A percentile compares a stretch with the other conserved stretches of the same genome.
phyloP scores from a whole-genome alignment of 2,888 invertebrate species.

The Caradrina clavipalpis region DNA sequence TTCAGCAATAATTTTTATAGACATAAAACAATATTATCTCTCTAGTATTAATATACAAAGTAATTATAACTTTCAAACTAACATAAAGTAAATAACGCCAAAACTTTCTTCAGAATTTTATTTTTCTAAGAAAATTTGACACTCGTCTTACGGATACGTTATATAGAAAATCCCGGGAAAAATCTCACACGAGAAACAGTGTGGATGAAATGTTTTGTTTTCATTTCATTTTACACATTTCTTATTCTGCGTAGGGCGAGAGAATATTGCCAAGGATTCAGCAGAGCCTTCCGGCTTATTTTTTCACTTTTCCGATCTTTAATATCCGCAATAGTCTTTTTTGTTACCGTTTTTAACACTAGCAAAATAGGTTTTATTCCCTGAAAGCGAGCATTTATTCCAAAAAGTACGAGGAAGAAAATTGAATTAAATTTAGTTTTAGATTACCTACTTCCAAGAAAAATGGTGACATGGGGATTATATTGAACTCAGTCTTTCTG shows the following conservation, averaged over 20 bases:
- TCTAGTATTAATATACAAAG: too few relatives aligned
- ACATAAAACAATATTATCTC: too few relatives aligned
- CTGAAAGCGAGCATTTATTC: not conserved
- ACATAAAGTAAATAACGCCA: not conserved
- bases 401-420: too few relatives aligned
- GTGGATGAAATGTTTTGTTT: constrained; percentile 32
- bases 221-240: constrained; percentile 37
- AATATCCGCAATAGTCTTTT: constrained; percentile 31
- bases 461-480: too few relatives aligned
- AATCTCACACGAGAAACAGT: not conserved
- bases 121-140: not conserved
- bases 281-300: constrained; percentile 36
- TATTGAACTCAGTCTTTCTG: not conserved
- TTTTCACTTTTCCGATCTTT: constrained; percentile 14
- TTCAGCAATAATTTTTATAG: too few relatives aligned
- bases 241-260: constrained; percentile 15
- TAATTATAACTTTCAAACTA: not conserved
- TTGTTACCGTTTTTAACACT: not conserved
- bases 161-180: constrained; percentile 9
- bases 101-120: not conserved
- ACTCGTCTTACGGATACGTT: not conserved
- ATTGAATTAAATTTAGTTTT: too few relatives aligned
- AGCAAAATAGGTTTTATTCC: not conserved
- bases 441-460: too few relatives aligned
- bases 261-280: constrained; percentile 18